These are phyloP conservation scores for Drosophila subsilvestris DNA, from an alignment of 2,888 invertebrate species.

Conservation along the genomic window DNA sequence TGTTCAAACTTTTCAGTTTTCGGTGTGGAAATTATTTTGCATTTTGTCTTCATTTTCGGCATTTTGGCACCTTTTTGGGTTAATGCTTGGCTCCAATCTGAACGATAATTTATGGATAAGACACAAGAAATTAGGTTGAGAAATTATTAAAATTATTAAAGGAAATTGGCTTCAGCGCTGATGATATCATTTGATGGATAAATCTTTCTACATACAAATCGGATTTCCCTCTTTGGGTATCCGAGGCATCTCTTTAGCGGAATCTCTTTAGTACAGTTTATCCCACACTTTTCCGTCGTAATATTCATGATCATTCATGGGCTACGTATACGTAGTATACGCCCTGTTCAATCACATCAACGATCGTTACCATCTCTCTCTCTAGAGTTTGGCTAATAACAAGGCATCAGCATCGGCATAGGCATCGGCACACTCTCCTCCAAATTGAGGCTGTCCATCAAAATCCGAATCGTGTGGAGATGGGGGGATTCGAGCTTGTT, in stretches of 20 bases:
- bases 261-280: conserved; percentile 33
- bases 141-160: conserved; percentile 49
- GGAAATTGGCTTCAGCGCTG: conserved; percentile 52
- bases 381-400: conserved; percentile 30
- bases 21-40: conserved; percentile 26
- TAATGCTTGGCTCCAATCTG: conserved; percentile 21
- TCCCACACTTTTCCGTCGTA: conserved; percentile 29
- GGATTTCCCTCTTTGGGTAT: conserved; percentile 25
- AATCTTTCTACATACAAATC: conserved; percentile 40
- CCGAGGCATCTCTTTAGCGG: conserved; percentile 22
- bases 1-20: conserved; percentile 50
- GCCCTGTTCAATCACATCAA: conserved; percentile 26
- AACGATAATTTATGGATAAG: conserved; percentile 59
- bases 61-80: conserved; percentile 40
- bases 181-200: conserved; percentile 39
- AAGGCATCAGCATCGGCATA: background rate
- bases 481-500: conserved; percentile 53
- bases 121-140: conserved; percentile 49
- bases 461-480: conserved; percentile 8
- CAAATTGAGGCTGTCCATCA: conserved; percentile 32
- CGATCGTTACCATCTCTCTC: conserved; percentile 20
- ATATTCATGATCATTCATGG: conserved; percentile 35
- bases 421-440: background rate
- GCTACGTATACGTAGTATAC: conserved; percentile 49
- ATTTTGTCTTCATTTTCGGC: conserved; percentile 18